Evolutionary conservation across 2,797 vertebrate genomes (phyloP).

Genomic region (Coregonus suidteri): DNA sequence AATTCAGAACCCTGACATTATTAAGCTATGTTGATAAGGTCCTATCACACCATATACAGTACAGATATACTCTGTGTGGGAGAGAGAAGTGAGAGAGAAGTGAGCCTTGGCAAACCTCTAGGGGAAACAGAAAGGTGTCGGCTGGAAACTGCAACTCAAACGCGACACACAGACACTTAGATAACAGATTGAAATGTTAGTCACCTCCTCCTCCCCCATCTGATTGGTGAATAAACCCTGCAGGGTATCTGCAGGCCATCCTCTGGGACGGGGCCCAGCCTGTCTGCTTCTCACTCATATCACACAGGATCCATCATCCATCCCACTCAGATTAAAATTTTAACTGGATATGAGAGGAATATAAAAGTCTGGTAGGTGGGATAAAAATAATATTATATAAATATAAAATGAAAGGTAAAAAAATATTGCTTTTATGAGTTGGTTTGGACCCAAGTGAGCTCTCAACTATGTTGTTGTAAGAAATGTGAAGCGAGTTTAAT

Average conservation of each 20-base stretch:
- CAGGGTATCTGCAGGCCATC: constrained; percentile 29
- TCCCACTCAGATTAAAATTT: constrained; percentile 19
- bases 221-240: constrained; percentile 42
- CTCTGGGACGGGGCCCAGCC: constrained; percentile 12
- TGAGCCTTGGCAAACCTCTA: neutral
- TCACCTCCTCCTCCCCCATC: constrained; percentile 9
- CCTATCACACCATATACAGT: neutral
- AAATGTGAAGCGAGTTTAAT: neutral
- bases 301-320: neutral
- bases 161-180: constrained; percentile 8
- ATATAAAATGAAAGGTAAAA: too few species aligned
- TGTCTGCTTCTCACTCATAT: constrained; percentile 25
- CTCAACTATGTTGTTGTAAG: neutral
- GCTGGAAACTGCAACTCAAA: constrained; percentile 24
- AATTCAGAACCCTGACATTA: neutral
- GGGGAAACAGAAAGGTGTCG: constrained; percentile 28
- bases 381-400: too few species aligned
- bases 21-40: neutral
- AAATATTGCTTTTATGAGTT: neutral
- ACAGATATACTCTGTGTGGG: neutral
- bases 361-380: neutral
- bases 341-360: constrained; percentile 1
- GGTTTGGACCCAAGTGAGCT: neutral
- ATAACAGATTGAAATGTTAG: constrained; percentile 25
- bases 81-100: neutral